Conservation (phyloP, 35 echinoderm and acorn worm species). For the Diadema setosum region DNA sequence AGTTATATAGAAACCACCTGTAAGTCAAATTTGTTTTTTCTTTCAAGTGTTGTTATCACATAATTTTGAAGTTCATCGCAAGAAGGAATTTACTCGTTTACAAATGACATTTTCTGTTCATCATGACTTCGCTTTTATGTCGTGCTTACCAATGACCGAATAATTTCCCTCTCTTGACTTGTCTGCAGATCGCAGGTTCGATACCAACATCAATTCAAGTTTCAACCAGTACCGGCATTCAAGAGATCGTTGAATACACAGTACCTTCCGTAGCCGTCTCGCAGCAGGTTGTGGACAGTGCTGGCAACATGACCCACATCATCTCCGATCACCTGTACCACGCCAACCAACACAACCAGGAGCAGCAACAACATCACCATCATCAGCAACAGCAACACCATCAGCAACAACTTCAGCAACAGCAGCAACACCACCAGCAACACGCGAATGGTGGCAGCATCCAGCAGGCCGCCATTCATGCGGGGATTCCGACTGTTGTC, state of each 20-base stretch:
- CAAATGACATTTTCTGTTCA: too few species aligned
- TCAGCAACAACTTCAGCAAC: not conserved
- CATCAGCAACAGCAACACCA: not conserved
- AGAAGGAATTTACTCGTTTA: too few species aligned
- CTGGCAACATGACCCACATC: not conserved
- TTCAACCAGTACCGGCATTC: not conserved
- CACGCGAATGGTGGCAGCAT: not conserved
- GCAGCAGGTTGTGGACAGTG: not conserved
- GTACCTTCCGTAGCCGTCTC: not conserved
- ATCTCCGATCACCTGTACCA: not conserved
- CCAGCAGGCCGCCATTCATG: conserved; percentile 8
- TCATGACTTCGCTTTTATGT: too few species aligned
- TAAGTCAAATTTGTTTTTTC: too few species aligned
- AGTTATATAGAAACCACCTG: too few species aligned
- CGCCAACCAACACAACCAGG: not conserved
- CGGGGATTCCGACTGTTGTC: not conserved
- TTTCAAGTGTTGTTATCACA: too few species aligned
- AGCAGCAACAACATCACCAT: not conserved
- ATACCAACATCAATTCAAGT: not conserved
- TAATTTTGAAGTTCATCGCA: too few species aligned
- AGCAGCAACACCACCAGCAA: not conserved
- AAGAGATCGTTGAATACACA: conserved; percentile 4
- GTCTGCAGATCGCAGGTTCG: not conserved
- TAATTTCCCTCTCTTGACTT: not conserved
- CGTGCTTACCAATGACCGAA: too few species aligned